Evolutionary conservation across 1,140 invertebrate species (phyloP).

Genomic region (Cotesia glomerata): DNA sequence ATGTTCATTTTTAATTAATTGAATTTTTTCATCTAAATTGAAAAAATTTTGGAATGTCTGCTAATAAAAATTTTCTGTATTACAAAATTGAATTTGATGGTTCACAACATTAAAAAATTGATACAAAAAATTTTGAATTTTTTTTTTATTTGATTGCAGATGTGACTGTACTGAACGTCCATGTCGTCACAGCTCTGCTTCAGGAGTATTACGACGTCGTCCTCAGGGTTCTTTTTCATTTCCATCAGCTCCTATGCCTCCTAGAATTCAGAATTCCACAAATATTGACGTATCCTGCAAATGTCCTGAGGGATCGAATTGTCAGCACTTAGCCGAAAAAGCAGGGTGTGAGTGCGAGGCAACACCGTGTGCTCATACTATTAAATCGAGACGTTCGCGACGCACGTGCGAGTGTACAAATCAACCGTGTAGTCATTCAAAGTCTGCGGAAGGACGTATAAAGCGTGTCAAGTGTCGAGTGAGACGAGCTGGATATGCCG

Average conservation of each 20-base stretch:
- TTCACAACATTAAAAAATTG: neutral
- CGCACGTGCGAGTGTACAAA: slow-evolving; percentile 49
- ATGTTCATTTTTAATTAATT: no score
- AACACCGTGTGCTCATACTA: slow-evolving; percentile 52
- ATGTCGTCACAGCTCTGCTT: slow-evolving; percentile 43
- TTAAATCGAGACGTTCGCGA: slow-evolving; percentile 45
- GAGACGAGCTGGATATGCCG: slow-evolving; percentile 55
- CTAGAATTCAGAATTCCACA: slow-evolving; percentile 25
- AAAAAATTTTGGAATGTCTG: no score
- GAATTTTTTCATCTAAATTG: no score
- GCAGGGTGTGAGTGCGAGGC: slow-evolving; percentile 51
- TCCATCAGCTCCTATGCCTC: slow-evolving; percentile 29
- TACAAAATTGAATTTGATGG: no score
- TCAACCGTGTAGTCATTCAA: slow-evolving; percentile 51
- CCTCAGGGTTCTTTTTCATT: slow-evolving; percentile 43
- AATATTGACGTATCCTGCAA: slow-evolving; percentile 38
- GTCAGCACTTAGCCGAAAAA: slow-evolving; percentile 37
- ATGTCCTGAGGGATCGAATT: slow-evolving; percentile 42
- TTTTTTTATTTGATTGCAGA: slow-evolving; percentile 36
- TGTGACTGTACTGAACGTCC: slow-evolving; percentile 53
- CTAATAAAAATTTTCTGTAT: no score
- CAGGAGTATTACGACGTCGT: slow-evolving; percentile 38
- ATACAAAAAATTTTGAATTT: neutral
- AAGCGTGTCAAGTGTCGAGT: slow-evolving; percentile 58
- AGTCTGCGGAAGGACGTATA: slow-evolving; percentile 51